phyloP scores from a whole-genome alignment of 2,888 invertebrate species.

The Eumerus sabulonum region DNA sequence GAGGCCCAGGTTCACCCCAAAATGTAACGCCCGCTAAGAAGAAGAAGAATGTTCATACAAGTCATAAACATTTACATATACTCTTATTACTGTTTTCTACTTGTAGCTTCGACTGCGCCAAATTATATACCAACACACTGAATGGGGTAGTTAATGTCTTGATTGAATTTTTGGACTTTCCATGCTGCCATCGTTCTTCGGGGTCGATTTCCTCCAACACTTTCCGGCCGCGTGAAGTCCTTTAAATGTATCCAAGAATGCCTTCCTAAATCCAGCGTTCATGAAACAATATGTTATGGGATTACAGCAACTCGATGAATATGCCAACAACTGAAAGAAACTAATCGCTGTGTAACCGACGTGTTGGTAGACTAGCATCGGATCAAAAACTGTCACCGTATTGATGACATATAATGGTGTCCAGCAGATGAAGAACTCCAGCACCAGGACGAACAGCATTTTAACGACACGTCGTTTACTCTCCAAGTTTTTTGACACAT shows the following conservation, averaged over 20 bases:
- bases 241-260: slow-evolving; percentile 88
- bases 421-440: slow-evolving; percentile 96
- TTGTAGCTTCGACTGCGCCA: background rate
- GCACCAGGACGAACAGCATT: slow-evolving; percentile 94
- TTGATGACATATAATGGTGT: slow-evolving; percentile 90
- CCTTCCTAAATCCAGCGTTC: slow-evolving; percentile 91
- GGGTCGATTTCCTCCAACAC: slow-evolving; percentile 71
- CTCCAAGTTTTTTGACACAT: slow-evolving; percentile 76
- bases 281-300: slow-evolving; percentile 96
- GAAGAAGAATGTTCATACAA: background rate
- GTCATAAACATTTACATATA: background rate
- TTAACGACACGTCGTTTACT: slow-evolving; percentile 82
- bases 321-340: slow-evolving; percentile 87
- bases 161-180: slow-evolving; percentile 52
- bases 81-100: background rate
- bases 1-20: too few relatives aligned
- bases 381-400: slow-evolving; percentile 86
- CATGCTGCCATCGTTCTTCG: slow-evolving; percentile 55
- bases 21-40: too few relatives aligned
- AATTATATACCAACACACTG: too few relatives aligned
- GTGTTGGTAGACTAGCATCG: slow-evolving; percentile 84
- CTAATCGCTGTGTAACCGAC: slow-evolving; percentile 87
- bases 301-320: slow-evolving; percentile 91
- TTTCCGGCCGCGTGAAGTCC: slow-evolving; percentile 73
- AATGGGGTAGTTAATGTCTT: slow-evolving; percentile 37